Evolutionary conservation across 2,797 vertebrate genomes (phyloP), one percentile per base, ranked within the genome.

Genomic region (Labeo calbasu): DNA sequence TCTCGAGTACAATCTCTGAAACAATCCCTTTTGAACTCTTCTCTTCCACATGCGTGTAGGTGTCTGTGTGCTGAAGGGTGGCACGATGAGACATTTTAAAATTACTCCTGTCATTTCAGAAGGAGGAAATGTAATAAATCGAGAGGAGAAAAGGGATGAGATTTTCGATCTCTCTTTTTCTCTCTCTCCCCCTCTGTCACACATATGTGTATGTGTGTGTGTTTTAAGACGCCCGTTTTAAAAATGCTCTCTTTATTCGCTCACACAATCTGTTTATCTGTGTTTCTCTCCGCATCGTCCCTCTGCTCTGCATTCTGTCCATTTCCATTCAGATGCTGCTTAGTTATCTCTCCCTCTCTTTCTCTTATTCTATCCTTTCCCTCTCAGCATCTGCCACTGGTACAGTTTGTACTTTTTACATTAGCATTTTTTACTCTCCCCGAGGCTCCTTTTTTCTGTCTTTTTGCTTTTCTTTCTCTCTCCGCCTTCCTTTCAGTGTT

Each of bases 261-360:
- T 81, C 78, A 50, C 72, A 51, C 71, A 21, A 82, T 83, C 84
- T 79, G 72, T 87, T 81, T 84, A 70, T 87, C 84, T 78, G 75
- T 69, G 73, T 69, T 83, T 75, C 76, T 59, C 71, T 81, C 48
- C 50, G 6, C 72, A 79, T 77, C 68, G 23, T 78, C 84, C 84
- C 82, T 81, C 82, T 81, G 81, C 70, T 88, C 78, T 83, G 72
- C 40, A 81, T 78, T 86, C 87, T 88, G 87, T 81, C 83, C 55
- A 50, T 84, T 86, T 71, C 55, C 69, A 79, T 87, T 87, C 77
- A 86, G 53, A 61, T 32, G 28, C 53, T 40, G 61, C 72, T 84
- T 78, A 84, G 72, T 82, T 78, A 77, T 32, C 76, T 72, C 70
- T 72, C 79, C 55, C 32, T 76, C 70, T 70, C 32, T 85, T 70